A percentile compares a stretch with the other conserved stretches of the same genome.
Evolutionary conservation across 1,140 invertebrate genomes (phyloP).

Genomic region (Atta texana): DNA sequence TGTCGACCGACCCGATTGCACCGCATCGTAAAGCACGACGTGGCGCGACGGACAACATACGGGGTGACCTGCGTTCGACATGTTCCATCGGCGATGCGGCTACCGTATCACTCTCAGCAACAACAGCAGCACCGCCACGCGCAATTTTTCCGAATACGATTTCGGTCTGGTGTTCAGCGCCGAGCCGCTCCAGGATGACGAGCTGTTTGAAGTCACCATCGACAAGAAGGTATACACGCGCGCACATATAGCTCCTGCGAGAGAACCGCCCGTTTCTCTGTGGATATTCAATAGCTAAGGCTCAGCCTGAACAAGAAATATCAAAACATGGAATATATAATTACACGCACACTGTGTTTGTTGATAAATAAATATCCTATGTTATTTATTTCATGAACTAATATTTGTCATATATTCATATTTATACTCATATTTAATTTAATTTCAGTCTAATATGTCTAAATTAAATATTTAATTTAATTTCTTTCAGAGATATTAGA

Average conservation of each 20-base stretch:
- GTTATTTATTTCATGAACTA: not conserved
- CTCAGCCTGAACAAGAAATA: not conserved
- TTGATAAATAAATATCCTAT: not conserved
- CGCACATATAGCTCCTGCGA: not conserved
- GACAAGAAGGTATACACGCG: constrained; percentile 91
- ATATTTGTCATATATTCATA: not conserved
- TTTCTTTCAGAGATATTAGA: too few relatives aligned
- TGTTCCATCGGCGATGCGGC: constrained; percentile 93
- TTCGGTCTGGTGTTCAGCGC: constrained; percentile 94
- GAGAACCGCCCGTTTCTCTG: not conserved
- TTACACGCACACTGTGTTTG: not conserved
- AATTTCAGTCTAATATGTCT: too few relatives aligned
- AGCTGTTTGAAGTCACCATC: constrained; percentile 95
- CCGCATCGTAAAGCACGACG: too few relatives aligned
- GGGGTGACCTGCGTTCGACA: constrained; percentile 71
- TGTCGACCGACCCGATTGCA: not conserved
- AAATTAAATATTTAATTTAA: too few relatives aligned
- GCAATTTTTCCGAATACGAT: constrained; percentile 93
- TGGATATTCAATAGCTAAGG: not conserved
- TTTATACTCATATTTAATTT: not conserved
- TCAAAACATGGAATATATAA: not conserved
- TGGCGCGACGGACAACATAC: not conserved
- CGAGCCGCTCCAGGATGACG: constrained; percentile 93
- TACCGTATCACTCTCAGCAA: constrained; percentile 93
- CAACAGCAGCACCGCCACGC: constrained; percentile 92